Evolutionary conservation across 2,888 invertebrate genomes (phyloP), one percentile per base, ranked within the genome.

Genomic region (Ochropacha duplaris): DNA sequence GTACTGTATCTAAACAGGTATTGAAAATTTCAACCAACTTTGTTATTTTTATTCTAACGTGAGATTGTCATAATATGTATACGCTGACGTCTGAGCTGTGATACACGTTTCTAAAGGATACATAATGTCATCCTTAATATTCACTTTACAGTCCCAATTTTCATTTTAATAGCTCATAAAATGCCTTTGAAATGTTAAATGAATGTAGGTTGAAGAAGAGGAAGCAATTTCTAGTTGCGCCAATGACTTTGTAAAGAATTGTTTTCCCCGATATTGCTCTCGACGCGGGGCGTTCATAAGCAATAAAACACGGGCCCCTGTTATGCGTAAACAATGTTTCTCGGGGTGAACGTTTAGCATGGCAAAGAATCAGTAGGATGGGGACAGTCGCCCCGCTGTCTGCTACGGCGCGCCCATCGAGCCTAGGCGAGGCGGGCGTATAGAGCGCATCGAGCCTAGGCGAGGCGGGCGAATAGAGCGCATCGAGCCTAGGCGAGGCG

Each of bases 331-430:
- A 82, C 84, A 83, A 76, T 79, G 80, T 82, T 79, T 70, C 75
- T 79, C 71, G 71, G 69, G 69, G 74, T 72, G 66, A 78, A 67
- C 70, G 79, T 78, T 86, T 84, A 82, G 78, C 83, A 85, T 86
- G 74, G 83, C 85, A 83, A 84, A 85, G 81, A 75, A 74, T 64
- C 66, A 64, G 66, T 68, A 68, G 59, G 65, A 71, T 14, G 44
- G 44, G 44, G 65, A 66, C 55, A 54, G 59, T 59, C 66, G 64
- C 64, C 68, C 56, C 59, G 54, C 55, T 57, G 58, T 24, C 57
- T 54, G 54, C 54, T 60, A 51, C 61, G 55, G 62, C 57, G 61
- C 66, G 60, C 70, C 66, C 69, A 64, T 8, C 44, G 19, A 19
- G 5, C 39, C 16, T n/a, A n/a, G 6, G 8, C 31, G 31, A 31